Evolutionary conservation across 2,797 vertebrate species (phyloP).

Genomic region (Molothrus ater): DNA sequence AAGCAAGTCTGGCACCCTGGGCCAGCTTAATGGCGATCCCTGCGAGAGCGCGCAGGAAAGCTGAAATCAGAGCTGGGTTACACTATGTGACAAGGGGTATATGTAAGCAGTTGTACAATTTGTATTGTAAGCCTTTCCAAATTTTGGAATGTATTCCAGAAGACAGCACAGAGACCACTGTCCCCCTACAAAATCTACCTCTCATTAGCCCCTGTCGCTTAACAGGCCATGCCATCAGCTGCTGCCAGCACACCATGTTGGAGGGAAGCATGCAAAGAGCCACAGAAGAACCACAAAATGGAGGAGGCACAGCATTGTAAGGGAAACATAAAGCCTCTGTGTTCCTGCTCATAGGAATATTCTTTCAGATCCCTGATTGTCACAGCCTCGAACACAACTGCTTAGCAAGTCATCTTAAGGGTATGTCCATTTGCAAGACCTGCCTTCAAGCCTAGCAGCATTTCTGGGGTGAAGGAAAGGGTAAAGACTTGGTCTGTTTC

Average conservation of each 20-base stretch:
- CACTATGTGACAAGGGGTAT: rapidly evolving
- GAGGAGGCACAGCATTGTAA: neutral
- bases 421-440: neutral
- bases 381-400: neutral
- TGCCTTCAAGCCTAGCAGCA: neutral
- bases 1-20: neutral
- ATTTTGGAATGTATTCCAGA: neutral
- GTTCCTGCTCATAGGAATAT: neutral
- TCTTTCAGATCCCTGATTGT: neutral
- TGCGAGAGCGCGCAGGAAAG: rapidly evolving
- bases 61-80: neutral
- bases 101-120: neutral
- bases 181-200: neutral
- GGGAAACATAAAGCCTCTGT: neutral
- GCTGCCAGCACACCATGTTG: neutral
- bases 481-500: neutral
- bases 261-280: neutral
- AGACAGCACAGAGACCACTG: neutral
- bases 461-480: neutral
- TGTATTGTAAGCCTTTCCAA: neutral
- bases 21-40: rapidly evolving
- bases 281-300: neutral
- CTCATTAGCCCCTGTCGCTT: neutral
- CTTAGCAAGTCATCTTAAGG: neutral
- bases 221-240: neutral